Conservation (phyloP, 2,113 vertebrate genomes). For the Callospermophilus lateralis region DNA sequence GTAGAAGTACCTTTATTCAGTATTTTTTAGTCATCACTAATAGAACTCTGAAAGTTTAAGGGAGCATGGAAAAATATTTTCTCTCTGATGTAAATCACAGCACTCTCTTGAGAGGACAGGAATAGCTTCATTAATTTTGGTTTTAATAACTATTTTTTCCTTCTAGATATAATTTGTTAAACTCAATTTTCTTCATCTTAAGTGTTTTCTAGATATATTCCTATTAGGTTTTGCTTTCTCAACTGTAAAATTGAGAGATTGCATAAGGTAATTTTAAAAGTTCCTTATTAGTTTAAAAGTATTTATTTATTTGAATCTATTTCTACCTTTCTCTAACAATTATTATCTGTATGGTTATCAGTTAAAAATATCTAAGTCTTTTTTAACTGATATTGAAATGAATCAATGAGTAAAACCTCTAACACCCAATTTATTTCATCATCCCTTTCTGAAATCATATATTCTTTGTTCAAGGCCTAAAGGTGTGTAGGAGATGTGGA, state of each 20-base stretch:
- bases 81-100: neutral
- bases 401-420: neutral
- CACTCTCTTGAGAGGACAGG: neutral
- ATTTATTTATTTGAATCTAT: neutral
- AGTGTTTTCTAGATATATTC: neutral
- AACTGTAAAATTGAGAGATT: constrained; percentile 33
- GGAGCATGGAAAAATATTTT: neutral
- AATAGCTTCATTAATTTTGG: constrained; percentile 16
- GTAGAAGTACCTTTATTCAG: neutral
- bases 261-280: neutral
- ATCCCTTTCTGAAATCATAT: neutral
- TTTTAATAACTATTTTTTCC: constrained; percentile 57
- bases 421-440: neutral
- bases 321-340: neutral
- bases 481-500: neutral
- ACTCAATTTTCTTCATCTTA: neutral
- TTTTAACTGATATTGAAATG: neutral
- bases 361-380: neutral
- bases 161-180: constrained; percentile 35
- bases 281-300: neutral
- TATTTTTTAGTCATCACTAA: neutral
- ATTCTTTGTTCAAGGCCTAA: neutral
- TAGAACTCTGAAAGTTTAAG: neutral
- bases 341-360: neutral
- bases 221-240: constrained; percentile 29